These are phyloP conservation scores for Herpetotheres cachinnans DNA, from an alignment of 2,113 vertebrate genomes.

Conservation along the genomic window DNA sequence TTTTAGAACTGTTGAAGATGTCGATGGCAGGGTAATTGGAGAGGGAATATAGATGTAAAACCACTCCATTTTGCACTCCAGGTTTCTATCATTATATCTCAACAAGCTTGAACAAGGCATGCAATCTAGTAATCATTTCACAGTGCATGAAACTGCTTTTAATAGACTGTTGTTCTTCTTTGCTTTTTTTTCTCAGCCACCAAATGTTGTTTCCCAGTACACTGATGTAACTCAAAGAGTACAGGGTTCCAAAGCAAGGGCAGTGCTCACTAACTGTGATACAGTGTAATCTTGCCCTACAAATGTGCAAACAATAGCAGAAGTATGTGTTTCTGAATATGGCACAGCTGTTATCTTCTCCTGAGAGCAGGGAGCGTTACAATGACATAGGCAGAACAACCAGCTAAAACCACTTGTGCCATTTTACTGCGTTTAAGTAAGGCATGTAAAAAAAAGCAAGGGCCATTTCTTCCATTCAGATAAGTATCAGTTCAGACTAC, in stretches of 20 bases:
- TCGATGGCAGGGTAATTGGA: background rate
- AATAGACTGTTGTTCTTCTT: slow-evolving; percentile 18
- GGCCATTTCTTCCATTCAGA: background rate
- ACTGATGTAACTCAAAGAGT: background rate
- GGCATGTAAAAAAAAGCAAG: background rate
- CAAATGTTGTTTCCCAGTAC: slow-evolving; percentile 15
- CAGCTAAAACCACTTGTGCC: slow-evolving; percentile 37
- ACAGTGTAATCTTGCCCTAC: slow-evolving; percentile 15
- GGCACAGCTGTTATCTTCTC: slow-evolving; percentile 55
- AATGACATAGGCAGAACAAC: background rate
- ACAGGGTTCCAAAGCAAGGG: slow-evolving; percentile 19
- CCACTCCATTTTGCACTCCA: background rate
- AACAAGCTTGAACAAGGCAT: slow-evolving; percentile 12
- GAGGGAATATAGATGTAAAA: background rate
- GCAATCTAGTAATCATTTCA: slow-evolving; percentile 36
- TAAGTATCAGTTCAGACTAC: background rate
- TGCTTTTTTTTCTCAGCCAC: background rate
- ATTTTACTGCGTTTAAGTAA: slow-evolving; percentile 23
- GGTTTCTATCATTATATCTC: slow-evolving; percentile 7
- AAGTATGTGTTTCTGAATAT: slow-evolving; percentile 57
- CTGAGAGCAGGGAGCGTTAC: slow-evolving; percentile 31
- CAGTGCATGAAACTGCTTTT: slow-evolving; percentile 15
- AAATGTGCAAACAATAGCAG: slow-evolving; percentile 59
- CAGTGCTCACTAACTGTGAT: background rate
- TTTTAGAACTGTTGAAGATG: background rate